These are phyloP conservation scores for Microplitis manilae DNA, from an alignment of 2,888 invertebrate genomes.

Conservation along the genomic window DNA sequence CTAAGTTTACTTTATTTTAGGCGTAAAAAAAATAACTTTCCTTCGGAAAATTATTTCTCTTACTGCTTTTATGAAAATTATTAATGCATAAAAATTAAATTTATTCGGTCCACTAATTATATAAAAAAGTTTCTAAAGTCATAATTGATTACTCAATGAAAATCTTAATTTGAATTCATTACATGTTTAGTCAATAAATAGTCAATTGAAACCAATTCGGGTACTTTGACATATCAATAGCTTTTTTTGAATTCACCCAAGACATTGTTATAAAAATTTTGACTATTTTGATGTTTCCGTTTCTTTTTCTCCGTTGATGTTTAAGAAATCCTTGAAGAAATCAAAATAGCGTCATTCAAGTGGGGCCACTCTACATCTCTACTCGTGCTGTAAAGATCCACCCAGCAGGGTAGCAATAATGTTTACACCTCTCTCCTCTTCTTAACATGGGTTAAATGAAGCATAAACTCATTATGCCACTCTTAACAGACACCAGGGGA, in stretches of 20 bases:
- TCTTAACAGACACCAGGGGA: slow-evolving; percentile 3
- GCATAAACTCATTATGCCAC: slow-evolving; percentile 11
- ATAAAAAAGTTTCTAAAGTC: too few relatives aligned
- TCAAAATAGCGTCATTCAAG: slow-evolving; percentile 22
- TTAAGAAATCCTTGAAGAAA: slow-evolving; percentile 14
- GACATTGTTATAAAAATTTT: slow-evolving; percentile 1
- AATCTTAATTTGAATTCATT: too few relatives aligned
- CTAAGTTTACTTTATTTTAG: too few relatives aligned
- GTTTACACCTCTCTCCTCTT: slow-evolving; percentile 34
- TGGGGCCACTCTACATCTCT: not conserved
- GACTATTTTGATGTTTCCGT: not conserved
- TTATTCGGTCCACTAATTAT: too few relatives aligned
- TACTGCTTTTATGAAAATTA: too few relatives aligned
- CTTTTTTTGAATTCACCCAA: not conserved
- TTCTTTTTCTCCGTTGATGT: not conserved
- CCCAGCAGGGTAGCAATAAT: slow-evolving; percentile 37
- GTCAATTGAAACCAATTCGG: not conserved
- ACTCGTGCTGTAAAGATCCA: slow-evolving; percentile 33
- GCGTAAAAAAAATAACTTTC: too few relatives aligned
- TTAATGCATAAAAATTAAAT: too few relatives aligned
- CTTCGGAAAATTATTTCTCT: too few relatives aligned
- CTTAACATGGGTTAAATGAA: slow-evolving; percentile 22
- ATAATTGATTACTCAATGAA: too few relatives aligned
- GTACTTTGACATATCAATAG: not conserved
- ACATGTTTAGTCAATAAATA: too few relatives aligned